Percentiles rank a stretch among this genome's conserved stretches.
These are phyloP conservation scores for Dryobotodes eremita DNA, from an alignment of 2,888 invertebrate species.

Conservation along the genomic window DNA sequence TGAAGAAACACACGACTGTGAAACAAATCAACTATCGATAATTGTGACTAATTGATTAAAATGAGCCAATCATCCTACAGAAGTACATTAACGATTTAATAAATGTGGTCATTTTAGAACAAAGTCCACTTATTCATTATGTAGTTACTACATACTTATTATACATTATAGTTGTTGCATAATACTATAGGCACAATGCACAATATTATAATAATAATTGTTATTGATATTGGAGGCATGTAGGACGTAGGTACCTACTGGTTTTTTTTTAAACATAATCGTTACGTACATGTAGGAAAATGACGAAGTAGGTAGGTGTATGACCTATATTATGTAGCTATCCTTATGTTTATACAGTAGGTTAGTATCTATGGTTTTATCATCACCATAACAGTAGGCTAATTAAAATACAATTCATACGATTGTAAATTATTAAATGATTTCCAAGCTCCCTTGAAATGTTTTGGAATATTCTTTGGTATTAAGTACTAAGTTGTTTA, in stretches of 20 bases:
- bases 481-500: not conserved
- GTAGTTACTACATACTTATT: not conserved
- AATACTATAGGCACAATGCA: not conserved
- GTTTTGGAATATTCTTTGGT: not conserved
- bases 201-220: not conserved
- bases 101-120: constrained; percentile 19
- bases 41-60: constrained; percentile 35
- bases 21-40: constrained; percentile 31
- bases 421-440: not conserved
- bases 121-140: constrained; percentile 8
- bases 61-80: constrained; percentile 25
- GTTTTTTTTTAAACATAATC: not conserved
- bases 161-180: not conserved
- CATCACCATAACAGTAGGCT: not conserved
- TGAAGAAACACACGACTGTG: constrained; percentile 21
- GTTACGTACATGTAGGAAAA: constrained; percentile 15
- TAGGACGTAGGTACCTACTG: not conserved
- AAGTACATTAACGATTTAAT: constrained; percentile 19
- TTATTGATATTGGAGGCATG: not conserved
- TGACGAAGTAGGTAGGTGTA: not conserved
- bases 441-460: not conserved
- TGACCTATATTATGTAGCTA: constrained; percentile 13
- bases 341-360: not conserved
- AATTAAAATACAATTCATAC: not conserved
- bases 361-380: not conserved